Evolutionary conservation across 2,797 vertebrate species (phyloP).

Genomic region (Kryptolebias ocellatus): DNA sequence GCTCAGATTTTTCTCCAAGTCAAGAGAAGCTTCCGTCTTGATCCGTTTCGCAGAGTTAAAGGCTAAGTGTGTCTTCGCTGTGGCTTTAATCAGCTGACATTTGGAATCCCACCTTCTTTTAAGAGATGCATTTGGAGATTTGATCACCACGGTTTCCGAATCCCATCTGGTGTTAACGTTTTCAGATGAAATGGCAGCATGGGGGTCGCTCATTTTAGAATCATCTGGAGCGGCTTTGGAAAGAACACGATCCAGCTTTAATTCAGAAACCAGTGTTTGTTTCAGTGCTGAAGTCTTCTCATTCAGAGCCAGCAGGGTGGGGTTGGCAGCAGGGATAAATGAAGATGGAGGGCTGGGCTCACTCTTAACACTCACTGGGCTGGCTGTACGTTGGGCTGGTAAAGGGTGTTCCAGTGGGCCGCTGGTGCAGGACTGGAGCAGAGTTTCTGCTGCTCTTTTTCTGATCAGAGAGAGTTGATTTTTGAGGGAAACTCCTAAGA

Average conservation of each 20-base stretch:
- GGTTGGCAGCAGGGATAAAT: background rate
- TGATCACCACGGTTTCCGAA: background rate
- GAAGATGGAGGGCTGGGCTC: background rate
- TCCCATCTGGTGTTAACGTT: background rate
- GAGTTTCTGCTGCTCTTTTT: constrained; percentile 27
- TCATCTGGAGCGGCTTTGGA: background rate
- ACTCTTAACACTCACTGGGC: background rate
- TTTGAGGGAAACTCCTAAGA: background rate
- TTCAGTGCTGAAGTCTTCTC: background rate
- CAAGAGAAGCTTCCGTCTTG: too few relatives aligned
- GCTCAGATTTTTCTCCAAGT: constrained; percentile 20
- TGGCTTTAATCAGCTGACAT: background rate
- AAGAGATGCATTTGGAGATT: background rate
- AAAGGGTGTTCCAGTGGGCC: background rate
- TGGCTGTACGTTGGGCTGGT: background rate
- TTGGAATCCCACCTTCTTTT: background rate
- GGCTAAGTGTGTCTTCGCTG: background rate
- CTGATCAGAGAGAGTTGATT: background rate
- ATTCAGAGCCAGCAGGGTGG: background rate
- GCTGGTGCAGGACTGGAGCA: background rate
- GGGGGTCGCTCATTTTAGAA: background rate
- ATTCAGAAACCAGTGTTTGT: background rate
- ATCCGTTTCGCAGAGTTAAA: background rate
- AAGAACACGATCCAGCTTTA: too few relatives aligned
- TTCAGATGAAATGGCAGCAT: background rate